Evolutionary conservation across 2,797 vertebrate genomes (phyloP), one percentile per base, ranked within the genome.

Genomic region (Myripristis murdjan): DNA sequence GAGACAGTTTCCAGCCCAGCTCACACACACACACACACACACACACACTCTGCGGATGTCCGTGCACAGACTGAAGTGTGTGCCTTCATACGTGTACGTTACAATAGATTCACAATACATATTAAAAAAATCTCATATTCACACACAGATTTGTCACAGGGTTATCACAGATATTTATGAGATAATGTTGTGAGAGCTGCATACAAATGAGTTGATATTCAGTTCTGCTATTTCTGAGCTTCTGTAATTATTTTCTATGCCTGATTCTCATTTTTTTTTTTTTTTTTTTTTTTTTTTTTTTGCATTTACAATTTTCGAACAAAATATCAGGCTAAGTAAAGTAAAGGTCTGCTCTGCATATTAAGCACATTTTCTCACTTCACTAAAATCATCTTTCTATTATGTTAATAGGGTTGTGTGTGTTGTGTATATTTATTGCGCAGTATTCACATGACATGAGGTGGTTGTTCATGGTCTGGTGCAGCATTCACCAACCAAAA

Each of bases 201-300:
- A 48, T 80, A 24, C 24, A 47, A 18, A 74, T 41, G 2, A 55
- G 54, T 43, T 43, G 23, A 66, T 64, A 61, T 20, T 55, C 66
- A 18, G 7, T 16, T 11, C 35, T 5, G 1, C 4, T 39, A 28
- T 43, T 11, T 55, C 8, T 33, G 10, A 55, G 51, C 26, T 6
- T 12, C 6, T 28, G 6, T 6, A 28, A 28, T 28, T 3, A 28
- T 28, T 28, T 28, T 5, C 20, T 20, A 28, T 28, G 28, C 28
- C 28, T 28, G 28, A 28, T 3, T 28, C 28, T 4, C 28, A 28
- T n/a, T n/a, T n/a, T n/a, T n/a, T n/a, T n/a, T n/a, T n/a, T n/a
- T n/a, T n/a, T n/a, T n/a, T n/a, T n/a, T n/a, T n/a, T n/a, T n/a
- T n/a, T n/a, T n/a, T n/a, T n/a, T 28, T 28, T 28, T 28, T 28